phyloP scores from a whole-genome alignment of 2,888 invertebrate species.

The Heliothis peltigera region DNA sequence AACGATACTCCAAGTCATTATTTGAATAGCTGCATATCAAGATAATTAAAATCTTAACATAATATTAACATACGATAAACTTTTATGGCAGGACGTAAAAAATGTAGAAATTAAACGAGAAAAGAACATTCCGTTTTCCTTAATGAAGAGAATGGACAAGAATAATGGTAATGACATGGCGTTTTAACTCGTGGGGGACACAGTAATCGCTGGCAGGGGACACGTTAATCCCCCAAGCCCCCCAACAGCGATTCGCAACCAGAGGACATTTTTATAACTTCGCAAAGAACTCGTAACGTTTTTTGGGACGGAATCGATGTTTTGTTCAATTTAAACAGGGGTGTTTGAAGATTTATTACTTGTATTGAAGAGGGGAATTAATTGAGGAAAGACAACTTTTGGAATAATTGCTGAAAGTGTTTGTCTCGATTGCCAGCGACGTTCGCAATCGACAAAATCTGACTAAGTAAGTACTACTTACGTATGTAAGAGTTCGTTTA shows the following conservation, averaged over 20 bases:
- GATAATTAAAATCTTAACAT: slow-evolving; percentile 29
- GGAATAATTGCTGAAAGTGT: slow-evolving; percentile 4
- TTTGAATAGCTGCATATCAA: slow-evolving; percentile 7
- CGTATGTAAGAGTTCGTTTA: no score
- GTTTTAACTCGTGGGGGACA: slow-evolving; percentile 55
- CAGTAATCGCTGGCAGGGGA: slow-evolving; percentile 21
- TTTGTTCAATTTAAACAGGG: slow-evolving; percentile 8
- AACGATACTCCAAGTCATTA: slow-evolving; percentile 17
- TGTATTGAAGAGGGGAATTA: slow-evolving; percentile 9
- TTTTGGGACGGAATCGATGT: slow-evolving; percentile 34
- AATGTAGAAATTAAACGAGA: slow-evolving; percentile 36
- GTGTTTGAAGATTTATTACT: slow-evolving; percentile 37
- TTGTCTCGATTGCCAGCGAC: neutral
- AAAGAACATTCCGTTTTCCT: slow-evolving; percentile 58
- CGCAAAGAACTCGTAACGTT: slow-evolving; percentile 29
- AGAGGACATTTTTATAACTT: slow-evolving; percentile 34
- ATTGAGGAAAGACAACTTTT: neutral
- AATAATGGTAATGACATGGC: slow-evolving; percentile 56
- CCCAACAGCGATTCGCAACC: neutral
- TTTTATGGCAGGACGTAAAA: slow-evolving; percentile 20
- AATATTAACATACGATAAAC: slow-evolving; percentile 36
- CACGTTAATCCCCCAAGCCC: slow-evolving; percentile 23
- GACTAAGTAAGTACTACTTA: no score
- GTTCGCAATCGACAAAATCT: no score
- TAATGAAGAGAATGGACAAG: slow-evolving; percentile 65